phyloP scores from a whole-genome alignment of 2,113 vertebrate species.

The Macheiramphus alcinus region DNA sequence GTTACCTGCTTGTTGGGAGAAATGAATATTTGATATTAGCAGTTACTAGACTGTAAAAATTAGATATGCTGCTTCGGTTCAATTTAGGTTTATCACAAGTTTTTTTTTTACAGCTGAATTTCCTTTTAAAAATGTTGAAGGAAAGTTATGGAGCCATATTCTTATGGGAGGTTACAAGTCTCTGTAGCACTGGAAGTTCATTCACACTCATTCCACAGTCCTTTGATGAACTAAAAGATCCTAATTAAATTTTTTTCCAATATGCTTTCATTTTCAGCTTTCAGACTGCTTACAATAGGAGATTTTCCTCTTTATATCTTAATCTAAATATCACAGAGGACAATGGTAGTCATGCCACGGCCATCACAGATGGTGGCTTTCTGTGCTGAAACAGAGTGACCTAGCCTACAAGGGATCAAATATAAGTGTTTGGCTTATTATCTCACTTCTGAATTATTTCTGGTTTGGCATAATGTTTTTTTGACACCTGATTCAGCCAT shows the following conservation, averaged over 20 bases:
- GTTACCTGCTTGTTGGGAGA: constrained; percentile 44
- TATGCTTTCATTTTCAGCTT: background rate
- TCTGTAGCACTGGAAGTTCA: background rate
- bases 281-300: background rate
- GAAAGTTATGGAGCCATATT: background rate
- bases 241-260: background rate
- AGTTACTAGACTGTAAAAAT: constrained; percentile 37
- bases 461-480: background rate
- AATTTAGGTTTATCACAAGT: background rate
- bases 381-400: background rate
- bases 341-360: background rate
- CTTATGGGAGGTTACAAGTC: background rate
- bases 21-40: constrained; percentile 30
- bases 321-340: background rate
- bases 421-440: background rate
- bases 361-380: background rate
- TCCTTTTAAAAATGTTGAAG: background rate
- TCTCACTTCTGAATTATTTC: background rate
- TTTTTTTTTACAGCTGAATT: background rate
- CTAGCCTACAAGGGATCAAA: background rate
- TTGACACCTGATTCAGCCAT: background rate
- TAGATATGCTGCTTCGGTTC: constrained; percentile 9
- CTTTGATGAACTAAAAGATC: background rate
- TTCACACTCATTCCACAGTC: background rate
- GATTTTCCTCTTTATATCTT: background rate